phyloP scores from a whole-genome alignment of 2,797 vertebrate species.

The Acanthurus lineatus region DNA sequence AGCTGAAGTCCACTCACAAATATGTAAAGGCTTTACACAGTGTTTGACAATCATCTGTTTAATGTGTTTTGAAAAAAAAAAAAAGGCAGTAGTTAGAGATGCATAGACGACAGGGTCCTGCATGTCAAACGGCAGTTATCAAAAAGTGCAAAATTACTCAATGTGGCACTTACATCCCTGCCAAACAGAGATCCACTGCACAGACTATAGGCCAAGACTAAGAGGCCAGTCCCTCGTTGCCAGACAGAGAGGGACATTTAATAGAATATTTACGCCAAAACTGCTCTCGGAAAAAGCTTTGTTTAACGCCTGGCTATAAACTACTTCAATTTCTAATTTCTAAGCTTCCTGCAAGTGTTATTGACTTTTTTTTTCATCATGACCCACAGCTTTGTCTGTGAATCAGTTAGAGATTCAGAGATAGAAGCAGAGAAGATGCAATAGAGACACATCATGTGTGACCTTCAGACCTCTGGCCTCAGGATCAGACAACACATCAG shows the following conservation, averaged over 20 bases:
- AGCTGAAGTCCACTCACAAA: slow-evolving; percentile 12
- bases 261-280: too few species aligned
- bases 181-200: slow-evolving; percentile 6
- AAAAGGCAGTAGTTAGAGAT: background rate
- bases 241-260: too few species aligned
- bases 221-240: too few species aligned
- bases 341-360: too few species aligned
- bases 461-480: slow-evolving; percentile 28
- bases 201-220: too few species aligned
- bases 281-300: too few species aligned
- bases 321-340: too few species aligned
- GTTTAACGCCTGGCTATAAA: too few species aligned
- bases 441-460: slow-evolving; percentile 13
- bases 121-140: slow-evolving; percentile 15
- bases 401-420: background rate
- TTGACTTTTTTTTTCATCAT: background rate
- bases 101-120: background rate
- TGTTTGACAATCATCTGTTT: background rate
- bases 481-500: slow-evolving; percentile 48
- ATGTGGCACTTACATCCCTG: slow-evolving; percentile 3
- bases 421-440: slow-evolving; percentile 6
- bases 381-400: background rate
- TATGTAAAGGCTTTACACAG: slow-evolving; percentile 7
- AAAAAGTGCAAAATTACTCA: slow-evolving; percentile 13
- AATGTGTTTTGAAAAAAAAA: background rate